A percentile compares a stretch with the other conserved stretches of the same genome.
phyloP scores from a whole-genome alignment of 2,888 invertebrate genomes.

The Dorcus parallelipipedus region DNA sequence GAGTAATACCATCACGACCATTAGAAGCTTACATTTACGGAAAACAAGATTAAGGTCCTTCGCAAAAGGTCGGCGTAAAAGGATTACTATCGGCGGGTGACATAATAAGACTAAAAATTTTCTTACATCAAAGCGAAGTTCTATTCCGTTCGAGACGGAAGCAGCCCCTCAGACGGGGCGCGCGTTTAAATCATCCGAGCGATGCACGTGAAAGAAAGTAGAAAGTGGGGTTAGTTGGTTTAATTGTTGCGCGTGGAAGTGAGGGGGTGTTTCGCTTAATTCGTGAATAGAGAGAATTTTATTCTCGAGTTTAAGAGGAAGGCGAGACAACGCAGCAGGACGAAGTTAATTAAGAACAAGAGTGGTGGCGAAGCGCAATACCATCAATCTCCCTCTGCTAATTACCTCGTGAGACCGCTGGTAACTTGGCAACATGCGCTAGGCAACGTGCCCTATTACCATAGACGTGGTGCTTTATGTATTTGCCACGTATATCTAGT shows the following conservation, averaged over 20 bases:
- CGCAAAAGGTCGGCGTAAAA: not conserved
- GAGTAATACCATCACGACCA: not conserved
- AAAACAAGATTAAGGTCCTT: not conserved
- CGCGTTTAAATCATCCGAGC: not conserved
- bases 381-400: constrained; percentile 37
- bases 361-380: constrained; percentile 34
- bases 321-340: constrained; percentile 30
- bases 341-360: constrained; percentile 37
- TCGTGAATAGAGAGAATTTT: not conserved
- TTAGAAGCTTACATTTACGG: not conserved
- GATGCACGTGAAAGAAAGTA: not conserved
- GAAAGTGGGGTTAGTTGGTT: not conserved
- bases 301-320: not conserved
- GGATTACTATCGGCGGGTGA: not conserved
- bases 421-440: constrained; percentile 28
- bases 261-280: not conserved
- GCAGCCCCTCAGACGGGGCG: not conserved
- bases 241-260: not conserved
- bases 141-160: not conserved
- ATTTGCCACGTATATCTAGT: not conserved
- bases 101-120: not conserved
- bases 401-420: constrained; percentile 33
- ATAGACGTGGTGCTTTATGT: constrained; percentile 3
- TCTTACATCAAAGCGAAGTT: not conserved
- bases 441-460: constrained; percentile 30